Evolutionary conservation across 2,113 vertebrate genomes (phyloP).

Genomic region (Damaliscus lunatus): DNA sequence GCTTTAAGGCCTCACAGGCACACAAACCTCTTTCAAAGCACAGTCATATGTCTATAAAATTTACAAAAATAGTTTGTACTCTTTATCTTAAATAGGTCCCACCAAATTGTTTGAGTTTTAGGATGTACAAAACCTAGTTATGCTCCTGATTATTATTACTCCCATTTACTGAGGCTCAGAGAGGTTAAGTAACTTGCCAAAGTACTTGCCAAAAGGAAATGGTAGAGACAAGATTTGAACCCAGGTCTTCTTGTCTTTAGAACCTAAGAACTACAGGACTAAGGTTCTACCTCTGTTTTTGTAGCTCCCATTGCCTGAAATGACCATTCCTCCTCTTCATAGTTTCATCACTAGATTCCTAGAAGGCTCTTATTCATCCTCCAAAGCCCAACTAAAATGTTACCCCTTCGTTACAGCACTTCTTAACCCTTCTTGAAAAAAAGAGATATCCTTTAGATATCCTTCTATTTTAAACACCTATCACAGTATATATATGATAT

Average conservation of each 20-base stretch:
- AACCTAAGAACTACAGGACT: neutral
- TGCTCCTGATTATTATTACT: neutral
- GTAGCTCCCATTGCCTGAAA: neutral
- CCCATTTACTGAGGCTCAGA: neutral
- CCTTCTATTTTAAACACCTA: neutral
- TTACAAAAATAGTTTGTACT: neutral
- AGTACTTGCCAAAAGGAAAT: neutral
- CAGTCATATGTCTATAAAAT: neutral
- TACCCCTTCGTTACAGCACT: neutral
- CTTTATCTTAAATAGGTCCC: neutral
- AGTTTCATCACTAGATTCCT: neutral
- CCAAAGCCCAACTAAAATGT: neutral
- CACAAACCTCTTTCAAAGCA: neutral
- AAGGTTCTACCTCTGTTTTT: neutral
- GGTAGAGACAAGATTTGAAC: neutral
- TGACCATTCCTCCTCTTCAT: neutral
- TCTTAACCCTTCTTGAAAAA: neutral
- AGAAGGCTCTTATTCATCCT: neutral
- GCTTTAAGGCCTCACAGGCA: neutral
- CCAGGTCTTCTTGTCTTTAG: neutral
- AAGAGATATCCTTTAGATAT: neutral
- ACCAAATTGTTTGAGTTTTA: neutral
- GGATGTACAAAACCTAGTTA: neutral
- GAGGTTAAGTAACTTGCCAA: neutral
- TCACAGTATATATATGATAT: neutral